Evolutionary conservation across 2,113 vertebrate genomes (phyloP).

Genomic region (Baryphthengus martii): DNA sequence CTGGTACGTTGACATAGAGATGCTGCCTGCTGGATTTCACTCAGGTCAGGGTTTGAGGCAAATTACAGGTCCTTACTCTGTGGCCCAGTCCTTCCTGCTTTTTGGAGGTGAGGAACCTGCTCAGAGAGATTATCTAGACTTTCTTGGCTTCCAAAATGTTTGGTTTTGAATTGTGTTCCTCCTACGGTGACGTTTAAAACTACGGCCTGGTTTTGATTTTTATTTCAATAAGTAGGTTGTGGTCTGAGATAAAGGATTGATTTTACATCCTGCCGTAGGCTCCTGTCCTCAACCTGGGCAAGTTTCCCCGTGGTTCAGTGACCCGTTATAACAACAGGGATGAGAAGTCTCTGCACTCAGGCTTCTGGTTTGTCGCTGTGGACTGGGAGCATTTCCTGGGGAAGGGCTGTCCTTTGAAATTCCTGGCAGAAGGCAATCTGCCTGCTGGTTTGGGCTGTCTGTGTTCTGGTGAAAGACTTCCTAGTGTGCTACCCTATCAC

Average conservation of each 20-base stretch:
- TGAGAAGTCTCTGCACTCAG: not conserved
- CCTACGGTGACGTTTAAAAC: not conserved
- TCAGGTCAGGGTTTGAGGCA: not conserved
- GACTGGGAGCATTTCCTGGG: not conserved
- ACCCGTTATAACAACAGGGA: not conserved
- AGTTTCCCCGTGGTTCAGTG: not conserved
- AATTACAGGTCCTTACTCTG: not conserved
- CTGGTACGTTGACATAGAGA: not conserved
- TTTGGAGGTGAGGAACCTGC: not conserved
- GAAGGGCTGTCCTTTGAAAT: not conserved
- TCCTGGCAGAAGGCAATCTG: not conserved
- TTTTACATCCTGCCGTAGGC: not conserved
- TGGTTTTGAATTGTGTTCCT: not conserved
- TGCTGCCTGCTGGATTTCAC: not conserved
- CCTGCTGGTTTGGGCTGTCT: not conserved
- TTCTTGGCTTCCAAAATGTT: not conserved
- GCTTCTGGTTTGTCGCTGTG: not conserved
- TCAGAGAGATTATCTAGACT: not conserved
- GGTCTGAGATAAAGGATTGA: not conserved
- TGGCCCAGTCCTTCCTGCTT: not conserved
- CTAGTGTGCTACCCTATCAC: not conserved
- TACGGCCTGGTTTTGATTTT: not conserved
- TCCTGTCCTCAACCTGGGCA: not conserved
- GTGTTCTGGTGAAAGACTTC: not conserved
- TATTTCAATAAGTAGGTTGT: not conserved